Percentiles rank a stretch among this genome's conserved stretches.
Evolutionary conservation across 2,888 invertebrate species (phyloP).

Genomic region (Choreutis nemorana): DNA sequence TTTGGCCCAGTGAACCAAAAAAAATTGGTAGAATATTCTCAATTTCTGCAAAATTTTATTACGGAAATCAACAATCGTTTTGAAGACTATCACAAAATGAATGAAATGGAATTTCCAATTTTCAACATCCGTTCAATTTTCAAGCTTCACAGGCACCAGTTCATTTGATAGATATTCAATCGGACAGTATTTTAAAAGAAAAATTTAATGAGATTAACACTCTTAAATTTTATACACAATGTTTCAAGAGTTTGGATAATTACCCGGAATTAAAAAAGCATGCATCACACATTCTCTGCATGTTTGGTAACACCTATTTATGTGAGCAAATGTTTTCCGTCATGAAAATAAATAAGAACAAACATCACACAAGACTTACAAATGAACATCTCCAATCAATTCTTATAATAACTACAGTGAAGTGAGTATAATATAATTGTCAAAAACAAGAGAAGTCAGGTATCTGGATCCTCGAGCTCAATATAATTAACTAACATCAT

Average conservation of each 20-base stretch:
- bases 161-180: constrained; percentile 9
- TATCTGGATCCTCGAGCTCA: no score
- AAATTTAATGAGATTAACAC: constrained; percentile 6
- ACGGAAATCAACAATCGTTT: no score
- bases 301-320: constrained; percentile 10
- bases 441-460: constrained; percentile 3
- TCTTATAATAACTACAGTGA: constrained; percentile 4
- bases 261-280: constrained; percentile 10
- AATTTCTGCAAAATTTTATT: constrained; percentile 2
- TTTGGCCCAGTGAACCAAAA: constrained; percentile 1
- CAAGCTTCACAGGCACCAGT: constrained; percentile 9
- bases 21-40: neutral
- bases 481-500: constrained; percentile 1
- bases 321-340: constrained; percentile 11
- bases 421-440: constrained; percentile 2
- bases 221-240: constrained; percentile 9
- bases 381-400: constrained; percentile 5
- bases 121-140: constrained; percentile 10
- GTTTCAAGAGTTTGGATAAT: no score
- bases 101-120: constrained; percentile 8
- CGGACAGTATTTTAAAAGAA: constrained; percentile 7
- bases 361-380: constrained; percentile 4
- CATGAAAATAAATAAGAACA: constrained; percentile 9
- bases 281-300: constrained; percentile 10
- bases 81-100: constrained; percentile 7